Conservation (phyloP, 2,113 vertebrate genomes). For the Morone chrysops region DNA sequence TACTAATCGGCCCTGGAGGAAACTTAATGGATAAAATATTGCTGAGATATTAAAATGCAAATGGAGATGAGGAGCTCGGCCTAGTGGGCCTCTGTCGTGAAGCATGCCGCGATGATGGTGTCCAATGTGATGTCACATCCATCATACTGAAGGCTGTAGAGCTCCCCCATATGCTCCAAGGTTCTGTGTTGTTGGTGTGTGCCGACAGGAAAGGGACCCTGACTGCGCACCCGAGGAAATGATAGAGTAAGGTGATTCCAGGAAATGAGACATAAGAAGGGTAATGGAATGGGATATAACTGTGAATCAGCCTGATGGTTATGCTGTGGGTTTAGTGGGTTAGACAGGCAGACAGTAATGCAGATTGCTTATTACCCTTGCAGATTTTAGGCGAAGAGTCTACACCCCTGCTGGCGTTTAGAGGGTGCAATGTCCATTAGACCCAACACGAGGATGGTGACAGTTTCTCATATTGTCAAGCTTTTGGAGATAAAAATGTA, state of each 20-base stretch:
- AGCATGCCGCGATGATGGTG: constrained; percentile 47
- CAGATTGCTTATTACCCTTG: constrained; percentile 48
- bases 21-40: constrained; percentile 71
- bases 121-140: constrained; percentile 67
- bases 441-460: constrained; percentile 5
- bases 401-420: constrained; percentile 6
- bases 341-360: constrained; percentile 17
- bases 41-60: constrained; percentile 77
- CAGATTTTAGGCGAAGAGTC: constrained; percentile 22
- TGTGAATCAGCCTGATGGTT: constrained; percentile 46
- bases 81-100: constrained; percentile 42
- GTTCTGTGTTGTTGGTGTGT: constrained; percentile 43
- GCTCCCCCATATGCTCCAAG: constrained; percentile 61
- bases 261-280: constrained; percentile 63
- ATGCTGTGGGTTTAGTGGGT: constrained; percentile 47
- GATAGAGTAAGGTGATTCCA: constrained; percentile 57
- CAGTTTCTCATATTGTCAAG: background rate
- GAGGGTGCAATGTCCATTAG: constrained; percentile 11
- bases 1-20: constrained; percentile 63
- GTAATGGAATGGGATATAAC: constrained; percentile 54
- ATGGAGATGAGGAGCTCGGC: constrained; percentile 34
- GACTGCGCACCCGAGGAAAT: constrained; percentile 41
- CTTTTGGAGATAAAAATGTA: constrained; percentile 9
- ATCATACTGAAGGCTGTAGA: constrained; percentile 66
- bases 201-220: constrained; percentile 54